Base-by-base conservation (phyloP, 2,797 vertebrate genomes). In the Salarias fasciatus region DNA sequence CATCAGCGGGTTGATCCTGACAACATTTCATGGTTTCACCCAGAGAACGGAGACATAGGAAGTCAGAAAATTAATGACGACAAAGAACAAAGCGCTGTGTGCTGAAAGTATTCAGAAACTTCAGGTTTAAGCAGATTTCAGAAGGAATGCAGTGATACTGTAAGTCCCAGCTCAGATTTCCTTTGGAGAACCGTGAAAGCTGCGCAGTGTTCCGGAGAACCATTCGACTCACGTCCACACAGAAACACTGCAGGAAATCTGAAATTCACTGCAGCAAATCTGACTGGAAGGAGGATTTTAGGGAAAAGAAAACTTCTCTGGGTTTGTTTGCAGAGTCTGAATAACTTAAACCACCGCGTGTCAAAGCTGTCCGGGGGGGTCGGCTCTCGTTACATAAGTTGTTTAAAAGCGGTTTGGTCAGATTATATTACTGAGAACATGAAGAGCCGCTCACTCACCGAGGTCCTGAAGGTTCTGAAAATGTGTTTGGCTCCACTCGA, bases 311-410 rank as follows among this genome's bases (percentile, higher is more conserved):
- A 62, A 30, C n/a, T n/a, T n/a, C n/a, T n/a, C 0, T 4, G 11
- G 31, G 15, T 52, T n/a, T 46, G 37, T 5, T 53, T 47, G 33
- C 12, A n/a, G n/a, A n/a, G n/a, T n/a, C n/a, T n/a, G n/a, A n/a
- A n/a, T n/a, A n/a, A n/a, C n/a, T n/a, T n/a, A n/a, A n/a, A n/a
- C n/a, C n/a, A n/a, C n/a, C n/a, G n/a, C n/a, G n/a, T n/a, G n/a
- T n/a, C n/a, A 14, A 73, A 42, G 62, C 53, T 73, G n/a, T n/a
- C n/a, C 51, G 38, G n/a, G n/a, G n/a, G n/a, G n/a, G 50, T 67
- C 72, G 74, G 41, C 38, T 54, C 45, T 42, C 2, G 48, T 84
- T 82, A 48, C 65, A 75, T 73, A 85, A 83, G 55, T 65, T 69
- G 13, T 76, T 72, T 56, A 64, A 67, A 12, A 65, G 51, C 9